Evolutionary conservation across 64 coral and sea anemone species (phyloP).

Genomic region (Actinia equina): DNA sequence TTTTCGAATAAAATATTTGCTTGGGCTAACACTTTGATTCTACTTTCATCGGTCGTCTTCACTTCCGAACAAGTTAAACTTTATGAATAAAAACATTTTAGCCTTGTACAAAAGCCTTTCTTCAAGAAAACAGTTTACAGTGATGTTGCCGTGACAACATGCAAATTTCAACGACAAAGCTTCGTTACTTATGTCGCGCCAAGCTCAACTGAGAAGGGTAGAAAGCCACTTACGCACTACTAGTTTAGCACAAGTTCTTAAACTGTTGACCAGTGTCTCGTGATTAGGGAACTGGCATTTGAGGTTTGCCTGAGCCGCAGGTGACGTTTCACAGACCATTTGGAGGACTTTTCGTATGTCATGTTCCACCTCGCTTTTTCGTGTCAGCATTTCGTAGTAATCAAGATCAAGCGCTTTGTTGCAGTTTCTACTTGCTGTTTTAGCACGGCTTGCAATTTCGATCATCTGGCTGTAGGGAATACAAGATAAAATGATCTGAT

Average conservation of each 20-base stretch:
- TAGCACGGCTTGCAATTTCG: slow-evolving; percentile 83
- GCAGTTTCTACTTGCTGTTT: slow-evolving; percentile 85
- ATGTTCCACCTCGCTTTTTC: slow-evolving; percentile 86
- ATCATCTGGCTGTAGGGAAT: slow-evolving; percentile 78
- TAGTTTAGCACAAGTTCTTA: slow-evolving; percentile 90
- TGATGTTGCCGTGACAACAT: too few species aligned
- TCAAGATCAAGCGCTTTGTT: slow-evolving; percentile 74
- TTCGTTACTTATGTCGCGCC: too few species aligned
- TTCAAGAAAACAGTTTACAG: too few species aligned
- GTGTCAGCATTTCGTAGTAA: slow-evolving; percentile 87
- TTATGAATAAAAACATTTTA: too few species aligned
- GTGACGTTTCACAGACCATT: slow-evolving; percentile 62
- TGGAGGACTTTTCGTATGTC: slow-evolving; percentile 72
- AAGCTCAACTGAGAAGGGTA: too few species aligned
- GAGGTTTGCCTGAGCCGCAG: slow-evolving; percentile 50
- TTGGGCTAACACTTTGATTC: too few species aligned
- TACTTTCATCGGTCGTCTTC: too few species aligned
- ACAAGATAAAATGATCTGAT: too few species aligned
- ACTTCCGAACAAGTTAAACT: too few species aligned
- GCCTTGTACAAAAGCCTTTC: too few species aligned
- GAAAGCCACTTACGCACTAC: slow-evolving; percentile 76
- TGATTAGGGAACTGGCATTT: slow-evolving; percentile 96
- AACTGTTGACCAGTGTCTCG: slow-evolving; percentile 65
- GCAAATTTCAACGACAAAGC: too few species aligned
- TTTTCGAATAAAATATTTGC: too few species aligned